phyloP scores from a whole-genome alignment of 2,797 vertebrate species.

The Rhinogobio ventralis region DNA sequence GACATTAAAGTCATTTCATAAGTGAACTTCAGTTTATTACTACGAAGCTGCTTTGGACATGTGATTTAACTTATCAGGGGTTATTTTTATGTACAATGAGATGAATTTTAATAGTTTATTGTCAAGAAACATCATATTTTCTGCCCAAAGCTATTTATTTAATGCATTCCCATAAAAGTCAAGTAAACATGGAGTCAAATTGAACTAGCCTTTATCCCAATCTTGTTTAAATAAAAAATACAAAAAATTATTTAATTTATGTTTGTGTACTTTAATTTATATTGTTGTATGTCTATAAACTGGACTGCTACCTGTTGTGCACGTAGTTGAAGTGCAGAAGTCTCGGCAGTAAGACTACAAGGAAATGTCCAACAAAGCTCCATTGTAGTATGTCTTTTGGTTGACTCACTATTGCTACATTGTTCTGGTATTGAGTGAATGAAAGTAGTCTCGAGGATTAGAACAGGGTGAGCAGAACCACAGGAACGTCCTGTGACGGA shows the following conservation, averaged over 20 bases:
- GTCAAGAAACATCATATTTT: background rate
- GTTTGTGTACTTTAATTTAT: background rate
- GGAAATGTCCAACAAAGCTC: slow-evolving; percentile 14
- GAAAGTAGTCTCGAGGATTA: slow-evolving; percentile 9
- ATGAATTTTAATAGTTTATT: background rate
- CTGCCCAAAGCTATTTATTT: background rate
- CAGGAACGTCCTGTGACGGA: slow-evolving; percentile 18
- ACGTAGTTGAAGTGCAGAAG: too few relatives aligned
- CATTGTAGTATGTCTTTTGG: background rate
- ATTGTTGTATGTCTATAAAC: background rate
- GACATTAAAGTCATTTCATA: background rate
- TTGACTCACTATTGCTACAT: slow-evolving; percentile 22
- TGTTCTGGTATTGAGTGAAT: slow-evolving; percentile 21
- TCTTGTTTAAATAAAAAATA: background rate
- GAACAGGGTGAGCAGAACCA: slow-evolving; percentile 2
- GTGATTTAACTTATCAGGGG: background rate
- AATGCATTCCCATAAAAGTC: background rate
- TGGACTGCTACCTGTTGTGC: background rate
- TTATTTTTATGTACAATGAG: background rate
- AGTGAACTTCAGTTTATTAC: background rate
- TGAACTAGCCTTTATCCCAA: background rate
- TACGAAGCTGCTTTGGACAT: background rate
- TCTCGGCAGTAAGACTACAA: background rate
- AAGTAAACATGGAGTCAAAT: background rate
- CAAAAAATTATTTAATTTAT: background rate